Evolutionary conservation across 2,888 invertebrate species (phyloP), one percentile per base, ranked within the genome.

Genomic region (Macrosiphum euphorbiae): DNA sequence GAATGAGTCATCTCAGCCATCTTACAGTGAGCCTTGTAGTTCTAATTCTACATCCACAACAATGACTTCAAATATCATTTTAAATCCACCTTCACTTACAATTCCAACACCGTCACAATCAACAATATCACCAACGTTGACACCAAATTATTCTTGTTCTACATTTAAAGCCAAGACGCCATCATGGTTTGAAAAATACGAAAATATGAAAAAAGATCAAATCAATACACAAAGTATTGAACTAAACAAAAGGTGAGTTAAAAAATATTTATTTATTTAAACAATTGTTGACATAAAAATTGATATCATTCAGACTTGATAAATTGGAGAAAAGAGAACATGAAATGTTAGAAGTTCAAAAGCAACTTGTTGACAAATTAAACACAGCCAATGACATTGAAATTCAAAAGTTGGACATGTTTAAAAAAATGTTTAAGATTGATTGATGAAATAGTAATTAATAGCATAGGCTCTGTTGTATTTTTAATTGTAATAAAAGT

Each of bases 171-270:
- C 58, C 20, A 20, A 55, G 55, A 24, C 58, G 26, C 58, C 58
- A 26, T 7, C 58, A 24, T 84, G 20, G 84, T 84, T 35, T 35
- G 13, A 84, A 84, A 35, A 84, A 41, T 84, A 84, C 5, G 41
- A 84, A 41, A 35, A n/a, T 20, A 84, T 84, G 84, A 84, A 84
- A 84, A 84, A 84, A 35, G 84, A 84, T 13, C 84, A 84, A 84
- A 41, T 7, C 20, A 84, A 4, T 84, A 20, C 3, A 35, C n/a
- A 16, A 84, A 84, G 16, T 20, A 41, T 20, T 41, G n/a, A 84
- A 35, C 20, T 84, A 16, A 84, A 84, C n/a, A 84, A 20, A 41
- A 84, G n/a, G 41, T 84, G 35, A 41, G 16, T 35, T 84, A 84
- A 26, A 35, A 84, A n/a, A 84, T 84, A 84, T 84, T 84, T 16